Conservation (phyloP, 2,113 vertebrate species). For the Vulpes ferrilata region DNA sequence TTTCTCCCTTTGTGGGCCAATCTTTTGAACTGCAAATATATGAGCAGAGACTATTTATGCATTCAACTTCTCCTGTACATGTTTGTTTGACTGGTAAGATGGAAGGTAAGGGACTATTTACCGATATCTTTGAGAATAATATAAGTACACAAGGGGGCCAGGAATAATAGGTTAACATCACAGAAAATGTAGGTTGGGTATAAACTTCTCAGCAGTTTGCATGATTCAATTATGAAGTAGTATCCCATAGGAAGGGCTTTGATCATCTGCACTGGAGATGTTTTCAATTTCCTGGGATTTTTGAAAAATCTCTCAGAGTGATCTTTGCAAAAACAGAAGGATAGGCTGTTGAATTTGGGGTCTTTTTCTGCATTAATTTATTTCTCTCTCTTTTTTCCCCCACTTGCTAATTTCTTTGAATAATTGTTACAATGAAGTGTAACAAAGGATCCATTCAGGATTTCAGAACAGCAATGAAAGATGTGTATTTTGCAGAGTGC, state of each 20-base stretch:
- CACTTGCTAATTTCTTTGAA: conserved; percentile 2
- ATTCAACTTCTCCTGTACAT: conserved; percentile 64
- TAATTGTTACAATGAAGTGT: not conserved
- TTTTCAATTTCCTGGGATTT: conserved; percentile 57
- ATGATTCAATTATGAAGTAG: conserved; percentile 71
- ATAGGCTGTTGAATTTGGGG: not conserved
- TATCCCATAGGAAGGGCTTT: conserved; percentile 70
- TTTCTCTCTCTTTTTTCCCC: not conserved
- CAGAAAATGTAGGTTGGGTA: conserved; percentile 68
- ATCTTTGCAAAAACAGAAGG: conserved; percentile 48
- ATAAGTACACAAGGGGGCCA: conserved; percentile 66
- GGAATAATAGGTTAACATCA: conserved; percentile 79
- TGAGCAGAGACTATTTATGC: conserved; percentile 57
- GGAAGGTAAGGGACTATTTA: conserved; percentile 78
- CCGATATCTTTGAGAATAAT: conserved; percentile 76
- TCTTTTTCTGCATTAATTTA: not conserved
- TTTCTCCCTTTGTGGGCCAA: conserved; percentile 62
- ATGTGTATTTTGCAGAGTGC: not conserved
- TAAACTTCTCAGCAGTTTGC: conserved; percentile 64
- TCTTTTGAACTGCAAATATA: conserved; percentile 81
- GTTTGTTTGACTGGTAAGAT: conserved; percentile 78
- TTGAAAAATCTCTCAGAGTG: conserved; percentile 50
- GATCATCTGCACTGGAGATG: conserved; percentile 59
- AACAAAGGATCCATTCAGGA: conserved; percentile 43
- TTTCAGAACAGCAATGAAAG: not conserved